Evolutionary conservation across 2,113 vertebrate genomes (phyloP), one percentile per base, ranked within the genome.

Genomic region (Corvus hawaiiensis): DNA sequence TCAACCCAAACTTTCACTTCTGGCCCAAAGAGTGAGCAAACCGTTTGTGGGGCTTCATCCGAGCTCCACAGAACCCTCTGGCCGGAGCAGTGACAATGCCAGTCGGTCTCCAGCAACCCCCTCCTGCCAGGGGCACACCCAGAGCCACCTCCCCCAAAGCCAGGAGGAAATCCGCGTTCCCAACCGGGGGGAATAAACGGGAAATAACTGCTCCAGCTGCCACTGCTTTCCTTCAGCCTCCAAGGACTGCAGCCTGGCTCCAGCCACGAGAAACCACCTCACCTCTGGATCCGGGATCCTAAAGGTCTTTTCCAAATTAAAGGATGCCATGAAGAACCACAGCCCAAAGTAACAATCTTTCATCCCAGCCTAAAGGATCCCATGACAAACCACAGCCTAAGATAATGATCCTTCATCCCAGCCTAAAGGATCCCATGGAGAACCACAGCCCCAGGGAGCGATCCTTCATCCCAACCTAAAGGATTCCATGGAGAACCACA

Each of bases 271-370:
- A 55, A 71, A 22, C 13, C 4, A 9, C 41, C 41, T 76, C 39
- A 23, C 23, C 4, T 4, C 26, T 49, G 66, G 20, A 37, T 39
- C 13, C 28, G 28, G n/a, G n/a, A 39, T 9, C 81, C 18, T 33
- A 8, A 46, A 33, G 8, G 48, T 22, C 39, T 63, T 63, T 54
- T 24, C 79, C 28, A 69, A 2, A 1, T 3, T 10, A 16, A 48
- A 49, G 7, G 54, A n/a, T 59, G 9, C 35, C 17, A 21, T 22
- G 43, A 22, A 3, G 2, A 58, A 13, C 3, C 26, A 19, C 33
- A 66, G 26, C 39, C 16, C 39, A 18, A 19, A 39, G 0, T 23
- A 44, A 43, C 0, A 0, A n/a, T 9, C 39, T 12, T 66, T 55
- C 0, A 66, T 9, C 46, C 16, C 37, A 27, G 1, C 22, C 20